Base-by-base conservation (phyloP, 2,797 vertebrate species). In the Tolypeutes matacus region DNA sequence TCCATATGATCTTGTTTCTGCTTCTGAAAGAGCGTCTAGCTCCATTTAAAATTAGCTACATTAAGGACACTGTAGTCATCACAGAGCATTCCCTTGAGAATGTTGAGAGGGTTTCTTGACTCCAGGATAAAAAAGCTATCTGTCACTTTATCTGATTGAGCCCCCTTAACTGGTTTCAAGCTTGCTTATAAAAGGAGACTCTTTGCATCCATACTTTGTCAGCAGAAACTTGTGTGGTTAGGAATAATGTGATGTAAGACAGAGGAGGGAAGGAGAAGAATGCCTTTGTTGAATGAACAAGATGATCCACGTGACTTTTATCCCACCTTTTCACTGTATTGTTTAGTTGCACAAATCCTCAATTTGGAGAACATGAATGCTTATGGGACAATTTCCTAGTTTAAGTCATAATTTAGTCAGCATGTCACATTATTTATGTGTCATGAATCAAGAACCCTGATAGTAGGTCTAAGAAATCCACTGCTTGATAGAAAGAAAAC, bases 1-100 rank as follows among this genome's bases (percentile, higher is more conserved):
- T 70, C 96, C 98, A 92, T 98, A 93, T 98, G 99, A 99, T 99
- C 98, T 98, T 98, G 98, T 99, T 99, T 99, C 99, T 98, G 97
- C 96, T 97, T 95, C 98, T 98, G 98, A 98, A 98, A 98, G 97
- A 98, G 96, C 98, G 98, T 98, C 95, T 95, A 98, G 96, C 97
- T 98, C 96, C 94, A 96, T 98, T 98, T 98, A 97, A 98, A 98
- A 65, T 87, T 98, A 97, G 96, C 97, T 62, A 96, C 98, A 96
- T 99, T 99, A 98, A 98, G 98, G 98, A 98, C 97, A 98, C 97
- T 98, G 97, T 98, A 98, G 98, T 98, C 98, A 97, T 97, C 96
- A 96, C 95, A 95, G 95, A 97, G 95, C 96, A 97, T 98, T 99
- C 99, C 99, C 98, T 80, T 95, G 99, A 98, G 99, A 98, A 98